Base-by-base conservation (phyloP, 2,888 invertebrate genomes). In the Neoascia interrupta region DNA sequence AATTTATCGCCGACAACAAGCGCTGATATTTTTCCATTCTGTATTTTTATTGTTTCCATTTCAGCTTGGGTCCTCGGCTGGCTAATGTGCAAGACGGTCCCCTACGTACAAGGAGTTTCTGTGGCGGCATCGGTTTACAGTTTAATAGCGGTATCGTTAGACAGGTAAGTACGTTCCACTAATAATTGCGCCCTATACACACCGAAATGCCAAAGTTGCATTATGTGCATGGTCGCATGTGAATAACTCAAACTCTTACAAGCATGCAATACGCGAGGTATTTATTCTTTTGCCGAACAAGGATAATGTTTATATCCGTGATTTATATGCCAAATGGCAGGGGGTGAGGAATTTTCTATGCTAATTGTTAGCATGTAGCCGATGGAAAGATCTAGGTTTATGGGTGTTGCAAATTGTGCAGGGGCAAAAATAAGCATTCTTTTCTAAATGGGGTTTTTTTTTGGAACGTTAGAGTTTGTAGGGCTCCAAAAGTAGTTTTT, bases 111-210 rank as follows among this genome's bases (percentile, higher is more conserved):
- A 89, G 97, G 97, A 19, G 94, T 98, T 43, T 96, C 97, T 0
- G 97, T 98, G 10, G 97, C 96, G 37, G 97, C 98, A 8, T 97
- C 97, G 5, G 97, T 98, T 81, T 97, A 97, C 91, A 97, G 97
- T 84, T 91, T 98, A 58, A 97, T 97, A 60, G 97, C 97, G 6
- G 97, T 98, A 13, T 97, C 98, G 76, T 91, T 97, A 69, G 98
- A 98, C 91, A 94, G 96, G 96, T 96, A 88, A 91, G 92, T 53
- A 28, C 54, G 15, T 39, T 37, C 15, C 36, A 61, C 45, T 37
- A 51, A 75, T 56, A 21, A 63, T 13, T 64, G 58, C 56, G 34
- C 19, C 5, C 19, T 36, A 8, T 13, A 21, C 11, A 37, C 4
- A 1, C 26, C 26, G 10, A 69, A 69, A 76, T 45, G 45, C 15